Evolutionary conservation across 2,113 vertebrate species (phyloP).

Genomic region (Aramus guarauna): DNA sequence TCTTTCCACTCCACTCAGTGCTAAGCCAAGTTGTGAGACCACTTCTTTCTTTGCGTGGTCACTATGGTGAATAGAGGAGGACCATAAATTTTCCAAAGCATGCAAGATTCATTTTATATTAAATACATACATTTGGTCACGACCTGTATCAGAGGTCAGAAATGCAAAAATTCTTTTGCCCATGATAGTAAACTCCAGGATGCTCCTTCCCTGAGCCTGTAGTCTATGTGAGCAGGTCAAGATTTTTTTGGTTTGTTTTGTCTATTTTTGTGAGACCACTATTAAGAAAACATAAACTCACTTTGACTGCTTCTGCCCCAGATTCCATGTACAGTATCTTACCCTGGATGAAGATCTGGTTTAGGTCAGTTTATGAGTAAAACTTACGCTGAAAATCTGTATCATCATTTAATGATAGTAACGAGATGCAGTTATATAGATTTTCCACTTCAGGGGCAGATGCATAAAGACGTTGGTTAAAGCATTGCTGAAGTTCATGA

Average conservation of each 20-base stretch:
- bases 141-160: neutral
- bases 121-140: neutral
- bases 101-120: neutral
- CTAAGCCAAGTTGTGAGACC: neutral
- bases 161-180: neutral
- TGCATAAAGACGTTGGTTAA: neutral
- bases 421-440: neutral
- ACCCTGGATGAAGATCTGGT: neutral
- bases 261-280: neutral
- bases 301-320: neutral
- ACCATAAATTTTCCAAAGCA: neutral
- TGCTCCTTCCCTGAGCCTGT: neutral
- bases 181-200: neutral
- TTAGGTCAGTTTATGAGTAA: neutral
- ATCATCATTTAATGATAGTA: neutral
- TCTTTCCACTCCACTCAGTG: neutral
- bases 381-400: neutral
- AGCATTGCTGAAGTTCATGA: neutral
- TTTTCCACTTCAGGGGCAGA: neutral
- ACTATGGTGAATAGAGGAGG: neutral
- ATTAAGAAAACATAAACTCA: neutral
- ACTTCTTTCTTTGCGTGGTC: neutral
- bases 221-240: neutral
- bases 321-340: neutral
- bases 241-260: neutral